Evolutionary conservation across 1,140 invertebrate genomes (phyloP), one percentile per base, ranked within the genome.

Genomic region (Hesperophylax magnus): DNA sequence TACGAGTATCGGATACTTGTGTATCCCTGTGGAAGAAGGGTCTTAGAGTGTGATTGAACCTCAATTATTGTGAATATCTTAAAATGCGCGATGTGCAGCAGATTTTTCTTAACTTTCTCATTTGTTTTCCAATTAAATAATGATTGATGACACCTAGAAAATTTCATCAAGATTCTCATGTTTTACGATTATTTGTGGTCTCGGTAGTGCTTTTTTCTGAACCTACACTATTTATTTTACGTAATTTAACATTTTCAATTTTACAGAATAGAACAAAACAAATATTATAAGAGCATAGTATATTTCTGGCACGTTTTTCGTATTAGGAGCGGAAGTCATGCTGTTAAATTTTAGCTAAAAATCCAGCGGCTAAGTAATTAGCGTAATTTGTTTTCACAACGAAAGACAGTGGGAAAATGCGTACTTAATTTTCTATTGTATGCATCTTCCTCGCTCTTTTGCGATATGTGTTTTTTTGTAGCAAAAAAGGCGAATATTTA

Each of bases 401-500:
- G 11, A 52, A 52, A 20, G 15, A 52, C 34, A 20, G 67, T 71
- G 67, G 67, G 67, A 71, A 67, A 67, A 71, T 18, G 67, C 67
- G n/a, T 71, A 20, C n/a, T 20, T 24, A 47, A 71, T 39, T 71
- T 20, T 71, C 67, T n/a, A 52, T 52, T 71, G 67, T 71, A 14
- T 67, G 0, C 63, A 20, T 71, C n/a, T 71, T 71, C 39, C 67
- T 20, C 67, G 39, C 67, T 27, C 34, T 27, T 67, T 14, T 71
- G 67, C n/a, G 4, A 9, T 17, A 24, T n/a, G 31, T 71, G 9
- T 61, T 31, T 71, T 71, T 20, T 56, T 71, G 71, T 17, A 58
- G 39, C 18, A 79, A 79, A 79, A n/a, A 69, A 79, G 27, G 14
- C 11, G 24, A 60, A 47, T 78, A 65, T 52, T 67, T 65, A 71